Conservation (phyloP, 1,140 invertebrate genomes). For the Argopecten irradians region DNA sequence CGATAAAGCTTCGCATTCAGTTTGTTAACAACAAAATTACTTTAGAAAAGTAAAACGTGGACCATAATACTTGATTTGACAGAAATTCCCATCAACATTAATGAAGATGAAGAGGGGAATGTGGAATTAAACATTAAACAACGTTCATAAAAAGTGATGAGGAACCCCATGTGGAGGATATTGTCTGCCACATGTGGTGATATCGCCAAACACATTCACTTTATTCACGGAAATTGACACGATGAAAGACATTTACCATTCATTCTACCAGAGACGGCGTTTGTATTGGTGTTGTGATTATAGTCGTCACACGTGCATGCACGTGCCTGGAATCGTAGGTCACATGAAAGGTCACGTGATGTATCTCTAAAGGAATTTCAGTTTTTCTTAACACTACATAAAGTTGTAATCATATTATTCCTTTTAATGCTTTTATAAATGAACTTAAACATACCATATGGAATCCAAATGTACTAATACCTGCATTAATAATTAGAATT, state of each 20-base stretch:
- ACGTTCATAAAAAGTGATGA: background rate
- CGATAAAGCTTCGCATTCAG: too few relatives aligned
- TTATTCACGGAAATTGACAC: slow-evolving; percentile 16
- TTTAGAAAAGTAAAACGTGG: background rate
- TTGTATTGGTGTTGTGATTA: background rate
- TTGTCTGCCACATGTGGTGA: background rate
- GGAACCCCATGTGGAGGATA: background rate
- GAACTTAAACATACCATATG: too few relatives aligned
- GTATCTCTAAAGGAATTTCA: background rate
- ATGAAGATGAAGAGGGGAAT: background rate
- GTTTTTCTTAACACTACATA: background rate
- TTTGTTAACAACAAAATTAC: too few relatives aligned
- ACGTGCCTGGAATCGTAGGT: background rate
- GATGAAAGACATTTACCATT: background rate
- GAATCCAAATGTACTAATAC: too few relatives aligned
- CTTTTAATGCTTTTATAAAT: too few relatives aligned
- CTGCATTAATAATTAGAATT: too few relatives aligned
- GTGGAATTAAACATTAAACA: background rate
- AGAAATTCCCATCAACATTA: background rate
- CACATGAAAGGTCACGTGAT: background rate
- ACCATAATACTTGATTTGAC: background rate
- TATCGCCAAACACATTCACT: background rate
- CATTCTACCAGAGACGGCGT: background rate
- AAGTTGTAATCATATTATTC: too few relatives aligned
- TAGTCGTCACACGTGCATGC: slow-evolving; percentile 6